Evolutionary conservation across 2,797 vertebrate genomes (phyloP).

Genomic region (Benthosema pterotum): DNA sequence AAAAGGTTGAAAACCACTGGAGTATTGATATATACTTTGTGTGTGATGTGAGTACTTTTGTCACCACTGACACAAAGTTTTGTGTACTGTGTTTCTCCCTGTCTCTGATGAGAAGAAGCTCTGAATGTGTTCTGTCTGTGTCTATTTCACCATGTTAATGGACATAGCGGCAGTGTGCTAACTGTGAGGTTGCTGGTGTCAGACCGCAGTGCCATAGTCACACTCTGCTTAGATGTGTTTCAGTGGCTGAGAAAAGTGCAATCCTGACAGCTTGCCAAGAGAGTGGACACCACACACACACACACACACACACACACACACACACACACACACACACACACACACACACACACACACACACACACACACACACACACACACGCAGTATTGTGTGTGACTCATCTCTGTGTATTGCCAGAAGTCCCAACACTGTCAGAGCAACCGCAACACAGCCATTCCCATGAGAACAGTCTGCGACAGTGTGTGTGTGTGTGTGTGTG

Average conservation of each 20-base stretch:
- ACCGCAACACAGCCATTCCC: constrained; percentile 39
- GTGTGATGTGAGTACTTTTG: no score
- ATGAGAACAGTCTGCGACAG: constrained; percentile 4
- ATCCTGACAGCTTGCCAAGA: background rate
- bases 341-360: background rate
- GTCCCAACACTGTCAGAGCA: constrained; percentile 23
- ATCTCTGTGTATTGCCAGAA: constrained; percentile 26
- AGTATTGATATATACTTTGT: no score
- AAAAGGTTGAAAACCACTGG: no score
- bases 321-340: background rate
- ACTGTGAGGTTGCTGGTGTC: constrained; percentile 23
- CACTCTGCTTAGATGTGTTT: background rate
- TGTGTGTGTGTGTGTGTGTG: constrained; percentile 7
- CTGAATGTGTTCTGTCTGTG: background rate
- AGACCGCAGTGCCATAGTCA: background rate
- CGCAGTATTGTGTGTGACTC: constrained; percentile 13
- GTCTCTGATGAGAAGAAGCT: no score
- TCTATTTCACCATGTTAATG: background rate
- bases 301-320: background rate
- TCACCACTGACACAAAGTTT: no score
- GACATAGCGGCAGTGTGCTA: background rate
- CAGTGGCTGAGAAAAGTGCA: background rate
- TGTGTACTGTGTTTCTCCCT: no score
- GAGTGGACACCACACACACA: background rate
- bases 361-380: background rate